Evolutionary conservation across 2,797 vertebrate genomes (phyloP).

Genomic region (Aselliscus stoliczkanus): DNA sequence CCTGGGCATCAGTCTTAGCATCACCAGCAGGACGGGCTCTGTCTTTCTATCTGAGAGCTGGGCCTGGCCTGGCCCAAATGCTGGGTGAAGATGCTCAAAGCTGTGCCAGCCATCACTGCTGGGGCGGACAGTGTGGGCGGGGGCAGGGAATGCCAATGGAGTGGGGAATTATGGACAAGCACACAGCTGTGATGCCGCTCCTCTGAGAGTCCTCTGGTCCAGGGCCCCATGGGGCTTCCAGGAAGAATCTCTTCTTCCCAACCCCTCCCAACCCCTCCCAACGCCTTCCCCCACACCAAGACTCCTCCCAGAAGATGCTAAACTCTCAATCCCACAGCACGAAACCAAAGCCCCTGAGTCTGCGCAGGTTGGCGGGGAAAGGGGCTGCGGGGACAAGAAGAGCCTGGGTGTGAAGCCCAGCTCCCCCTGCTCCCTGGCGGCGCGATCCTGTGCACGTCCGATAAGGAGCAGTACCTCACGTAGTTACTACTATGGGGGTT

Average conservation of each 20-base stretch:
- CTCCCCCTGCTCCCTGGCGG: too few relatives aligned
- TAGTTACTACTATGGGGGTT: rapidly evolving
- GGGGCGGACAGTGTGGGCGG: rapidly evolving
- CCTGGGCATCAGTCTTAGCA: neutral
- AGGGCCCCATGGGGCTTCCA: neutral
- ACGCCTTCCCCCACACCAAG: neutral
- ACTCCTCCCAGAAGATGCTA: neutral
- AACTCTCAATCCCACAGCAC: neutral
- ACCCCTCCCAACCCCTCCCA: too few relatives aligned
- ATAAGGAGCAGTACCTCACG: neutral
- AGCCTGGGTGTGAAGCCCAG: neutral
- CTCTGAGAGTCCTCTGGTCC: neutral
- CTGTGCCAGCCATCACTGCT: neutral
- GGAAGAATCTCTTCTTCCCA: neutral
- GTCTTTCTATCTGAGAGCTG: neutral
- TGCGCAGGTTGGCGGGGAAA: neutral
- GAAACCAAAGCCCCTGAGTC: neutral
- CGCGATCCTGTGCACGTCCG: rapidly evolving
- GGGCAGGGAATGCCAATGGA: neutral
- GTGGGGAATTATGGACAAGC: neutral
- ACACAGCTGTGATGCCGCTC: neutral
- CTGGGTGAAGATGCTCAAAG: neutral
- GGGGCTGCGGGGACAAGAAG: neutral
- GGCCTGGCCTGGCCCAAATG: neutral
- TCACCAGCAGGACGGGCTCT: neutral